Conservation (phyloP, 2,113 vertebrate genomes). For the Grus americana region DNA sequence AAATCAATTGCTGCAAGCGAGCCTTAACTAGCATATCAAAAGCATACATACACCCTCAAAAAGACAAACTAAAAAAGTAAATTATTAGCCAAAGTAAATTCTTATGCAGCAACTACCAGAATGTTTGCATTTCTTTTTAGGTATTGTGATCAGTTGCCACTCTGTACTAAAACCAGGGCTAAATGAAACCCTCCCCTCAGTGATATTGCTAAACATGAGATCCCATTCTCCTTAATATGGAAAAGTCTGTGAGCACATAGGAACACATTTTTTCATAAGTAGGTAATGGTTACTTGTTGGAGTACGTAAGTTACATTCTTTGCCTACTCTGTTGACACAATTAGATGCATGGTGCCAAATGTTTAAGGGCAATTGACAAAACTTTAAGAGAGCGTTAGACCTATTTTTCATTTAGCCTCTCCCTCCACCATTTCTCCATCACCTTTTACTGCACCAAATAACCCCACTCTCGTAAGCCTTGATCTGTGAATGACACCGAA, state of each 20-base stretch:
- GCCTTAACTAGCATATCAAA: background rate
- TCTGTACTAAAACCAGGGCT: background rate
- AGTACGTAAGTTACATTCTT: slow-evolving; percentile 2
- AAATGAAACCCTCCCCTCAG: background rate
- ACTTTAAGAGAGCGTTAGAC: background rate
- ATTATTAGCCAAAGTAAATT: slow-evolving; percentile 45
- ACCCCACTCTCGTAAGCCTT: background rate
- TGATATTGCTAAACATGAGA: background rate
- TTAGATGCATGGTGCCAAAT: background rate
- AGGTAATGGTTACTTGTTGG: slow-evolving; percentile 43
- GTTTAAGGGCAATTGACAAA: background rate
- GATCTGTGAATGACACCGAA: background rate
- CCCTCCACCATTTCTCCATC: background rate
- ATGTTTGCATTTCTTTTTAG: slow-evolving; percentile 24
- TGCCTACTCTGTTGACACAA: background rate
- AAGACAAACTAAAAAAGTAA: slow-evolving; percentile 25
- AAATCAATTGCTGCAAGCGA: background rate
- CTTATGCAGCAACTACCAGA: background rate
- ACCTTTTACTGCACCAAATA: background rate
- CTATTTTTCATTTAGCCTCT: background rate
- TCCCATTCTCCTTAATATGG: slow-evolving; percentile 23
- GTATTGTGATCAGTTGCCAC: background rate
- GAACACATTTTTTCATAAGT: slow-evolving; percentile 23
- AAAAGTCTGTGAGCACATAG: background rate
- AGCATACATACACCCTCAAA: background rate